These are phyloP conservation scores for Siphamia tubifer DNA, from an alignment of 2,113 vertebrate genomes.

Conservation along the genomic window DNA sequence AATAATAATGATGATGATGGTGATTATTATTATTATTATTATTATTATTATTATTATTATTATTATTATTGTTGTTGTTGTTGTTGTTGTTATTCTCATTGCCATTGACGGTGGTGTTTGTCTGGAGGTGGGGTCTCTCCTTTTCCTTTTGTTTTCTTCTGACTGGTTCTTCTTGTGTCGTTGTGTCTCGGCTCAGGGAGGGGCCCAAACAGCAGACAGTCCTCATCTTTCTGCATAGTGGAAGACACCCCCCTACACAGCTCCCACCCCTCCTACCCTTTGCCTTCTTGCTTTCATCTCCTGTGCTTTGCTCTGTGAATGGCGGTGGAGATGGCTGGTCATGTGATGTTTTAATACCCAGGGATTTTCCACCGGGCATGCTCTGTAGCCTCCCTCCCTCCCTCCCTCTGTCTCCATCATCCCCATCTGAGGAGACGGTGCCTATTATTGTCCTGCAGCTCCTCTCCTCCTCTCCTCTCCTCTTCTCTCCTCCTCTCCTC, in stretches of 20 bases:
- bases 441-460: conserved; percentile 59
- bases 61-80: too few relatives aligned
- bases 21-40: too few relatives aligned
- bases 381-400: conserved; percentile 44
- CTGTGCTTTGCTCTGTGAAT: conserved; percentile 28
- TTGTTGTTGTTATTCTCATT: too few relatives aligned
- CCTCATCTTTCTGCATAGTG: conserved; percentile 36
- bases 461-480: too few relatives aligned
- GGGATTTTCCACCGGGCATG: conserved; percentile 73
- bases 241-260: conserved; percentile 14
- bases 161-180: background rate
- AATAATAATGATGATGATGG: too few relatives aligned
- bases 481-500: too few relatives aligned
- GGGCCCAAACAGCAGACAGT: conserved; percentile 4
- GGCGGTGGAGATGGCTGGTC: conserved; percentile 52
- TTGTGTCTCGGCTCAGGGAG: conserved; percentile 20
- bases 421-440: conserved; percentile 27
- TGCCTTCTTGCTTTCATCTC: conserved; percentile 14
- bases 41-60: too few relatives aligned
- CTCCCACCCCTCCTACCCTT: conserved; percentile 4
- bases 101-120: too few relatives aligned
- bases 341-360: conserved; percentile 74
- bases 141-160: background rate
- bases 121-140: background rate
- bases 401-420: conserved; percentile 39